These are phyloP conservation scores for Holotrichia oblita DNA, from an alignment of 1,140 invertebrate species.

Conservation along the genomic window DNA sequence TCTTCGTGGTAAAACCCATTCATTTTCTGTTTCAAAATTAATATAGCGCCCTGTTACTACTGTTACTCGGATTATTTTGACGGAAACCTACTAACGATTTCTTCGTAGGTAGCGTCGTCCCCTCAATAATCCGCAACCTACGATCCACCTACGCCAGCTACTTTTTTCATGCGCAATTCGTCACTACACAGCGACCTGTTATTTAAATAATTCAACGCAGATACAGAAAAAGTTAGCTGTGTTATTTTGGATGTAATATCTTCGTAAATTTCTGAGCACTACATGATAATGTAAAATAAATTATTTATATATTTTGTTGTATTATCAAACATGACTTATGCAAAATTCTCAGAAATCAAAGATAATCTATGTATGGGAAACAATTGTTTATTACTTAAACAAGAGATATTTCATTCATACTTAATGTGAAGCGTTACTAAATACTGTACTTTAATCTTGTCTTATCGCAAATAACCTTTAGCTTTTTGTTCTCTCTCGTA, in stretches of 20 bases:
- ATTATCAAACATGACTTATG: conserved; percentile 17
- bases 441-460: background rate
- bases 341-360: conserved; percentile 10
- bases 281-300: background rate
- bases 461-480: conserved; percentile 15
- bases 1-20: background rate
- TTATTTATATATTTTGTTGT: background rate
- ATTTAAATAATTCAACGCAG: background rate
- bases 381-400: background rate
- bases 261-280: background rate
- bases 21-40: background rate
- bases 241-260: background rate
- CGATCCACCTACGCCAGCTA: background rate
- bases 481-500: background rate
- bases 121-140: background rate
- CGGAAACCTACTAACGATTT: background rate
- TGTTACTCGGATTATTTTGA: background rate
- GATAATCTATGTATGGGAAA: background rate
- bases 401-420: background rate
- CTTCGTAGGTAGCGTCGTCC: conserved; percentile 10
- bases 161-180: background rate
- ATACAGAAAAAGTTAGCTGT: too few relatives aligned
- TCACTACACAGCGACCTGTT: background rate
- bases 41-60: background rate
- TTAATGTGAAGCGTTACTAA: background rate